Conservation (phyloP, 1,140 invertebrate species). For the Probaryconus sp. region DNA sequence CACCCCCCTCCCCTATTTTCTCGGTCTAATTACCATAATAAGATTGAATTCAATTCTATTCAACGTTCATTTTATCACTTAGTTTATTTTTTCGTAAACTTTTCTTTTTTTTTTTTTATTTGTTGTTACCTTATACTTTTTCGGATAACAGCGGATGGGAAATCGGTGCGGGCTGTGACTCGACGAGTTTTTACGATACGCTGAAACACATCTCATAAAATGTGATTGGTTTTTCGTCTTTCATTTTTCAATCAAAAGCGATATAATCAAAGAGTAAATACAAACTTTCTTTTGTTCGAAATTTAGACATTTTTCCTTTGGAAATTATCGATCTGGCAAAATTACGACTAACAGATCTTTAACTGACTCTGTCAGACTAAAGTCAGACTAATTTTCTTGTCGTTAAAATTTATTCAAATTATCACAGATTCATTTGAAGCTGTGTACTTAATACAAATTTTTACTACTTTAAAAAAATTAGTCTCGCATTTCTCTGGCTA, state of each 20-base stretch:
- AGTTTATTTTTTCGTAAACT: neutral
- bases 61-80: neutral
- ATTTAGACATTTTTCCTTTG: too few species aligned
- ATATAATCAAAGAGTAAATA: conserved; percentile 15
- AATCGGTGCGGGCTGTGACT: conserved; percentile 20
- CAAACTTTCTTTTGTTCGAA: neutral
- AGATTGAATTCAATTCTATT: conserved; percentile 4
- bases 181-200: neutral
- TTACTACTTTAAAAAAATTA: too few species aligned
- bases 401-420: too few species aligned
- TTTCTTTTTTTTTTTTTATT: too few species aligned
- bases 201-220: conserved; percentile 17
- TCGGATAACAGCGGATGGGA: conserved; percentile 4
- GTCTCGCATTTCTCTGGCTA: too few species aligned
- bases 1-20: too few species aligned
- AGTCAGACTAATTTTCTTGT: too few species aligned
- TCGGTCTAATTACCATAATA: conserved; percentile 1
- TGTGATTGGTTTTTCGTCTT: neutral
- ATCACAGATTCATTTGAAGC: too few species aligned
- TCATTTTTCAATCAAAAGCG: conserved; percentile 17
- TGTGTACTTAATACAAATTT: too few species aligned
- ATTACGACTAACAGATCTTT: too few species aligned
- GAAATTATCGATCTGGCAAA: too few species aligned
- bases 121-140: conserved; percentile 61
- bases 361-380: too few species aligned